A percentile compares a stretch with the other conserved stretches of the same genome.
Evolutionary conservation across 2,888 invertebrate genomes (phyloP).

Genomic region (Stenurella melanura): DNA sequence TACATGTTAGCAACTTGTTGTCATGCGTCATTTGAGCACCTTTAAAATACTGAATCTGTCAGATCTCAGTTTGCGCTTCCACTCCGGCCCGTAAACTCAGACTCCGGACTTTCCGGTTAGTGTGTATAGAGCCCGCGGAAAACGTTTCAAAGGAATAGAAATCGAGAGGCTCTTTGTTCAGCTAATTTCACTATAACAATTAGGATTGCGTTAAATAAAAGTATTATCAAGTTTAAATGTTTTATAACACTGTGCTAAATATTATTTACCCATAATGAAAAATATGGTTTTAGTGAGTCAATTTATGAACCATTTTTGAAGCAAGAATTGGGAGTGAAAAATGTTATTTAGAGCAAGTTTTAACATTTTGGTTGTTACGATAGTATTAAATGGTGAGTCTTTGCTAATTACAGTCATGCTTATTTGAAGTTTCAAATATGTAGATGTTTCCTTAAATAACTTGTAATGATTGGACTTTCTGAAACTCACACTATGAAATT

Average conservation of each 20-base stretch:
- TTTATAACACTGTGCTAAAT: background rate
- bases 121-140: conserved; percentile 15
- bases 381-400: conserved; percentile 17
- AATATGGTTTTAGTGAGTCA: conserved; percentile 1
- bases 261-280: background rate
- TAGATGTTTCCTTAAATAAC: background rate
- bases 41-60: conserved; percentile 36
- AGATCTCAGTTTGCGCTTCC: conserved; percentile 51
- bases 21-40: conserved; percentile 52
- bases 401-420: background rate
- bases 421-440: background rate
- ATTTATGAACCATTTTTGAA: background rate
- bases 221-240: background rate
- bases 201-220: background rate
- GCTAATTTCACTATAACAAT: background rate
- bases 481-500: too few relatives aligned
- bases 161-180: background rate
- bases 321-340: background rate
- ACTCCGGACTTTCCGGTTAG: conserved; percentile 32
- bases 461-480: background rate
- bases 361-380: background rate
- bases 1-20: conserved; percentile 52
- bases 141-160: conserved; percentile 6
- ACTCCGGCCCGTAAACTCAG: conserved; percentile 49
- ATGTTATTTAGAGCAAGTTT: conserved; percentile 5